These are phyloP conservation scores for Tetragnatha versicolor DNA, from an alignment of 1,140 invertebrate species.

Conservation along the genomic window DNA sequence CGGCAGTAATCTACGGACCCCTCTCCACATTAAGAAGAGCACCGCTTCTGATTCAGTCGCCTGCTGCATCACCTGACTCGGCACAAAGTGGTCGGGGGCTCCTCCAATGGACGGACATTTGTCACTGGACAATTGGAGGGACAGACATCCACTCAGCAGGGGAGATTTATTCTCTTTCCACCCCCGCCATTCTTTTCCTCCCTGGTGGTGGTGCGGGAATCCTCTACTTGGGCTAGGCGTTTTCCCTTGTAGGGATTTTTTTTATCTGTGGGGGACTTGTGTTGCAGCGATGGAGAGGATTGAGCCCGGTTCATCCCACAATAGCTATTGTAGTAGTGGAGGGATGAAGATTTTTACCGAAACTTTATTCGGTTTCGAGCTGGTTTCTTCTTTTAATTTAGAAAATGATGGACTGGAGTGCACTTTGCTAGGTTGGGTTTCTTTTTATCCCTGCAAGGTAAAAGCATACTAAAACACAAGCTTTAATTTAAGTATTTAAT, in stretches of 20 bases:
- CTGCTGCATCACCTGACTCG: slow-evolving; percentile 35
- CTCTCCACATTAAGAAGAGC: background rate
- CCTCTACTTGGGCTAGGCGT: no score
- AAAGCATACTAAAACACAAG: no score
- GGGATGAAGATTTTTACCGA: background rate
- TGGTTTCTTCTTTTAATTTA: no score
- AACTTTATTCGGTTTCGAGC: background rate
- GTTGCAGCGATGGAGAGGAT: background rate
- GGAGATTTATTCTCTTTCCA: slow-evolving; percentile 32
- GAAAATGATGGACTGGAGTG: no score
- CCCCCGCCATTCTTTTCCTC: background rate
- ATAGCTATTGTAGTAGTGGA: slow-evolving; percentile 22
- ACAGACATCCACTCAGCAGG: slow-evolving; percentile 45
- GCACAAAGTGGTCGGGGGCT: slow-evolving; percentile 47
- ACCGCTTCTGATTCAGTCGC: slow-evolving; percentile 5
- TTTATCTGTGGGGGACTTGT: background rate
- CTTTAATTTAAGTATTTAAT: no score
- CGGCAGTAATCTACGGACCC: slow-evolving; percentile 10
- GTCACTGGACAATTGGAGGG: slow-evolving; percentile 52
- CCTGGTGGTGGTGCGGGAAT: no score
- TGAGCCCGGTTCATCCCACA: slow-evolving; percentile 11
- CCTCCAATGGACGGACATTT: slow-evolving; percentile 47
- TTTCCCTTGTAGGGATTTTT: no score
- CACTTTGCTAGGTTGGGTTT: no score
- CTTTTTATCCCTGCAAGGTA: no score